phyloP scores from a whole-genome alignment of 2,888 invertebrate species.

The Eupelmus urozonus region DNA sequence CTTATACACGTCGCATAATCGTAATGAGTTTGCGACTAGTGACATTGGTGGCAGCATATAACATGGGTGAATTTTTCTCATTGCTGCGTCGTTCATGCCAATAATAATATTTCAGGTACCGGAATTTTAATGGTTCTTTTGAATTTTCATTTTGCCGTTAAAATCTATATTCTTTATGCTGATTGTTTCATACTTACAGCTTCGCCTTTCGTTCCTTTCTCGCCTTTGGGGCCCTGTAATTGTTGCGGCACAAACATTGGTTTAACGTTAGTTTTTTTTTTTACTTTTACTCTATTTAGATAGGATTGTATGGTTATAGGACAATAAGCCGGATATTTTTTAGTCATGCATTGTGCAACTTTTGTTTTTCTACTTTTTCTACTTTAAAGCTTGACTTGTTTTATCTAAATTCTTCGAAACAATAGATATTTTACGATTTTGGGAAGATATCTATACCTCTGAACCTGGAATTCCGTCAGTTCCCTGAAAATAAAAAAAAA shows the following conservation, averaged over 20 bases:
- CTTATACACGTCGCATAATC: slow-evolving; percentile 17
- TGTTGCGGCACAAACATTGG: slow-evolving; percentile 62
- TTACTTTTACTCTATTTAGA: too few species aligned
- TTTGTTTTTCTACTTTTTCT: too few species aligned
- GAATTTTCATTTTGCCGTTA: too few species aligned
- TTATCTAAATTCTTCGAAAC: not conserved
- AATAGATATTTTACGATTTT: slow-evolving; percentile 1
- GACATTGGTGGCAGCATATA: slow-evolving; percentile 66
- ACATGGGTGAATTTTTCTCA: slow-evolving; percentile 48
- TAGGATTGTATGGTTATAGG: too few species aligned
- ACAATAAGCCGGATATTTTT: too few species aligned
- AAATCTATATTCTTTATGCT: too few species aligned
- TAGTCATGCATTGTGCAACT: too few species aligned
- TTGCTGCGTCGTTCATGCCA: slow-evolving; percentile 59
- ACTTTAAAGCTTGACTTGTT: not conserved
- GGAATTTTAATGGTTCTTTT: not conserved
- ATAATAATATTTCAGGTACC: not conserved
- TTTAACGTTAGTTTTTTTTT: slow-evolving; percentile 58
- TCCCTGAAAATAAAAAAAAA: slow-evolving; percentile 81
- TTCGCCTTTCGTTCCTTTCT: slow-evolving; percentile 92
- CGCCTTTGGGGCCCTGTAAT: slow-evolving; percentile 91
- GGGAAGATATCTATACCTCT: slow-evolving; percentile 81
- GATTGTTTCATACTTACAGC: slow-evolving; percentile 84
- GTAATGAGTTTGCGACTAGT: slow-evolving; percentile 23
- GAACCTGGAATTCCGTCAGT: slow-evolving; percentile 95